These are phyloP conservation scores for Acanthurus tractus DNA, from an alignment of 2,797 vertebrate species.

Conservation along the genomic window DNA sequence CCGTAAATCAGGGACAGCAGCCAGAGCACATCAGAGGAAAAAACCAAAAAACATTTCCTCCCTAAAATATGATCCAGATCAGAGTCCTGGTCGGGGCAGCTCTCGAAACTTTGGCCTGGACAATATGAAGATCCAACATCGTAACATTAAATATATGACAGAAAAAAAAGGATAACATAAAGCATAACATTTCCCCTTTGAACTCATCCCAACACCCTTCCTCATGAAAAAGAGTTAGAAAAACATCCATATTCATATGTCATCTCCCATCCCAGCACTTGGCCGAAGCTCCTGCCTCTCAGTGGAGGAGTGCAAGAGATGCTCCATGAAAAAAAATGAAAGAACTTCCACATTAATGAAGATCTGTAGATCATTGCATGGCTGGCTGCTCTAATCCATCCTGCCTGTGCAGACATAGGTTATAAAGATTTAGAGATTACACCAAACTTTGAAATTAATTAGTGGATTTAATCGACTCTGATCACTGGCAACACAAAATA, in stretches of 20 bases:
- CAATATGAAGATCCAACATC: no score
- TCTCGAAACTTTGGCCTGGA: no score
- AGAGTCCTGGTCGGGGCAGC: no score
- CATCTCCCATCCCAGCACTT: conserved; percentile 30
- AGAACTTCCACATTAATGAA: conserved; percentile 55
- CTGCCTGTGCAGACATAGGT: conserved; percentile 30
- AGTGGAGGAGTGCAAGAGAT: conserved; percentile 31
- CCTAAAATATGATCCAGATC: no score
- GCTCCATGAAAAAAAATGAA: conserved; percentile 42
- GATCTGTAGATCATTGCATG: conserved; percentile 46
- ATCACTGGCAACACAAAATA: conserved; percentile 9
- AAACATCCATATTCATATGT: conserved; percentile 38
- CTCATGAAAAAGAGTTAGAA: conserved; percentile 16
- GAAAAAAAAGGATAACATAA: no score
- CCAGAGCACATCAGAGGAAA: no score
- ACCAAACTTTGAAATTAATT: background rate
- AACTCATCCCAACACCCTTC: conserved; percentile 8
- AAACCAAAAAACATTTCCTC: no score
- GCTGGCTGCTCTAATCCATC: conserved; percentile 45
- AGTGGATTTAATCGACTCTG: conserved; percentile 27
- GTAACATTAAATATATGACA: no score
- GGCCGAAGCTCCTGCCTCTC: conserved; percentile 14
- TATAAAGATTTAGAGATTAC: conserved; percentile 62
- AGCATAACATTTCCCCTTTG: background rate
- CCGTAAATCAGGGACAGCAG: no score